Base-by-base conservation (phyloP, 2,888 invertebrate species). In the Dryocosmus kuriphilus region DNA sequence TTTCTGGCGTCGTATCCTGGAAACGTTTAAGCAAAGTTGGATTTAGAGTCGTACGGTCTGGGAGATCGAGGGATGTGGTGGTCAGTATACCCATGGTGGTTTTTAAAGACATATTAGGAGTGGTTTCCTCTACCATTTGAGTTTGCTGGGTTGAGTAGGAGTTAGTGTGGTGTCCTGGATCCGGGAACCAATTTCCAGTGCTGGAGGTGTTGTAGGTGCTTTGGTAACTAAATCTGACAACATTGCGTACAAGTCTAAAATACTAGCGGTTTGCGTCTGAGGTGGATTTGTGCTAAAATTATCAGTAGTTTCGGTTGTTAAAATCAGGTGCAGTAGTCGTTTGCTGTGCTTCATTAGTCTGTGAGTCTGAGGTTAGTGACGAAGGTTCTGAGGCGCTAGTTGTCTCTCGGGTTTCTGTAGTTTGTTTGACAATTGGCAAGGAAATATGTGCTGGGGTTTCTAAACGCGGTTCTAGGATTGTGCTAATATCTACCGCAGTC, bases 1-100 rank as follows among this genome's bases (percentile, higher is more conserved):
- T 91, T 91, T 89, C 80, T 86, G 88, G 85, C 83, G 88, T 89
- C 81, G 88, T 84, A 86, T 89, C 90, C 91, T 91, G 91, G 86
- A 91, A 91, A 91, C 80, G 89, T 88, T 87, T 87, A 91, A 91
- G 84, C 86, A 87, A 78, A 88, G 85, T 89, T 90, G 90, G 88
- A 86, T 78, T 85, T 82, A 87, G 85, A 80, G 86, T 88, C 74
- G 85, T 80, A 75, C 82, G 85, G 85, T 75, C 80, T 24, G 79
- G 82, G 82, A 82, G 85, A 87, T 85, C 81, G 77, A 84, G 82
- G 76, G 80, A 67, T 55, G 81, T 80, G 30, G 80, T 82, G 71
- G 46, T 71, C 46, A 51, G 30, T 71, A n/a, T 51, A n/a, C 71
- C 71, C n/a, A n/a, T 71, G 75, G 83, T 81, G 61, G 79, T 78